phyloP scores from a whole-genome alignment of 2,888 invertebrate species.

The Epinotia nisella region DNA sequence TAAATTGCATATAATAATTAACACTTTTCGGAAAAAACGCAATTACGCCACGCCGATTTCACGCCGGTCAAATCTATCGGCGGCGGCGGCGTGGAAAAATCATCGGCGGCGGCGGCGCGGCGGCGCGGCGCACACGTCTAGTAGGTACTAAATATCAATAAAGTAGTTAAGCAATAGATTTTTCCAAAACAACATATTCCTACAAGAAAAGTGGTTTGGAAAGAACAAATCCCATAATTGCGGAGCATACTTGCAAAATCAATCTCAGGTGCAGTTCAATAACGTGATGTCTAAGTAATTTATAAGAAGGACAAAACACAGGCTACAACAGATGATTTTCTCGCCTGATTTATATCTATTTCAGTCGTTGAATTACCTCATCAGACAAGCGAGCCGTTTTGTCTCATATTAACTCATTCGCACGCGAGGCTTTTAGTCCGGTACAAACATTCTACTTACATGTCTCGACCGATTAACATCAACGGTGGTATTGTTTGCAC shows the following conservation, averaged over 20 bases:
- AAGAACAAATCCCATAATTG: not conserved
- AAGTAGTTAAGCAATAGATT: not conserved
- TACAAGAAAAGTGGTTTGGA: not conserved
- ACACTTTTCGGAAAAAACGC: no score
- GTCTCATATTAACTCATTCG: slow-evolving; percentile 29
- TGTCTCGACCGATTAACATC: slow-evolving; percentile 27
- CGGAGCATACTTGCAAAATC: no score
- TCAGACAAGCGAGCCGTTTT: slow-evolving; percentile 29
- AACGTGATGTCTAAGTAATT: no score
- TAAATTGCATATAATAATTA: no score
- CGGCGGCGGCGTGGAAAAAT: no score
- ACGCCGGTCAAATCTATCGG: no score
- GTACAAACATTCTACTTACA: slow-evolving; percentile 31
- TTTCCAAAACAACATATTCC: not conserved
- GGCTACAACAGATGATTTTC: not conserved
- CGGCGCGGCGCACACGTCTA: no score
- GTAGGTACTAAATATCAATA: no score
- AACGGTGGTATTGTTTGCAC: slow-evolving; percentile 11
- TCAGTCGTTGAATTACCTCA: slow-evolving; percentile 14
- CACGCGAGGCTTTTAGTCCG: slow-evolving; percentile 25
- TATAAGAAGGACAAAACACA: not conserved
- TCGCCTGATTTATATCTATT: not conserved
- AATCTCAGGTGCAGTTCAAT: no score
- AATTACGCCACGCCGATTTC: no score
- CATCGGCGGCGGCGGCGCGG: no score